These are phyloP conservation scores for Clistopyga incitator DNA, from an alignment of 2,888 invertebrate genomes.

Conservation along the genomic window DNA sequence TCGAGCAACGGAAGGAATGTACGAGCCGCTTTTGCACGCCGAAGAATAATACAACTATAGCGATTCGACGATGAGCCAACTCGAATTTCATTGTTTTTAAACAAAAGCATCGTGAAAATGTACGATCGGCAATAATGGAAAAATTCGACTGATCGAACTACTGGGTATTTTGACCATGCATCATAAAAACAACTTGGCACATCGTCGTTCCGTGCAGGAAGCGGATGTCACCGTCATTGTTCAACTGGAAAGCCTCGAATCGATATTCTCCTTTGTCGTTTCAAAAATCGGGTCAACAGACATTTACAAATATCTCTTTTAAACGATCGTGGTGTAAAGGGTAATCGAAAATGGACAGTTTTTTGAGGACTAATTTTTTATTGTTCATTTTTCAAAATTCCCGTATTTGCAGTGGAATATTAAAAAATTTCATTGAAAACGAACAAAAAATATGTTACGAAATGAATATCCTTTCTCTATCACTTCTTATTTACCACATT, in stretches of 20 bases:
- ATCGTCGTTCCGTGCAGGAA: constrained; percentile 29
- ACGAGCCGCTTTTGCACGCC: constrained; percentile 69
- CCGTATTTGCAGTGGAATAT: neutral
- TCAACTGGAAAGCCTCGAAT: constrained; percentile 1
- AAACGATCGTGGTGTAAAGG: too few relatives aligned
- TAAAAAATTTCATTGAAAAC: too few relatives aligned
- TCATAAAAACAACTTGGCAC: constrained; percentile 24
- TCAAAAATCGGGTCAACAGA: neutral
- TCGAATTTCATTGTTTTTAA: neutral
- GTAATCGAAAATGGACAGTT: too few relatives aligned
- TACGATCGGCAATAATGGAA: neutral
- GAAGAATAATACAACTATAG: constrained; percentile 34
- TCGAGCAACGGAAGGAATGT: constrained; percentile 53
- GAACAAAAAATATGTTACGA: too few relatives aligned
- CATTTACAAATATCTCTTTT: neutral
- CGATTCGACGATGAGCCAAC: constrained; percentile 26
- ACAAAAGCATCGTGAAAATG: neutral
- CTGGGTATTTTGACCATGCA: neutral
- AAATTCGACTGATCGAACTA: neutral
- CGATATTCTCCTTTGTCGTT: neutral
- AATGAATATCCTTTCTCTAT: too few relatives aligned
- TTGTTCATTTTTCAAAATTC: neutral
- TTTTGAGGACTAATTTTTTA: neutral
- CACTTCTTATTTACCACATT: too few relatives aligned
- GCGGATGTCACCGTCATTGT: neutral